These are phyloP conservation scores for Dusona sp. DNA, from an alignment of 2,888 invertebrate species.

Conservation along the genomic window DNA sequence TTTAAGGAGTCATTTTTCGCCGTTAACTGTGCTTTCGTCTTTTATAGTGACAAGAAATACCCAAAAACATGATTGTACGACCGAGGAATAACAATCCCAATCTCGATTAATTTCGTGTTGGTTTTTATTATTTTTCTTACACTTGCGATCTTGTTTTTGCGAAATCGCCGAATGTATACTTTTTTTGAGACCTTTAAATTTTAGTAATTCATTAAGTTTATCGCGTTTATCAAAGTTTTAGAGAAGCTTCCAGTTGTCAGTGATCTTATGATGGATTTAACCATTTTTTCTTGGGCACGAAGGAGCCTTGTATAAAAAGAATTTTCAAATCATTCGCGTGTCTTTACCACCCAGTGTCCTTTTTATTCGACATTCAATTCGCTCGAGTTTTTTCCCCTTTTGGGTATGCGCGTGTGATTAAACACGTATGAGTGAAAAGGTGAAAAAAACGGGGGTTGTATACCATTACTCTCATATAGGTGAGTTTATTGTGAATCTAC, in stretches of 20 bases:
- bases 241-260: background rate
- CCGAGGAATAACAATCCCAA: background rate
- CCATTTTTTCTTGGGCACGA: background rate
- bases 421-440: background rate
- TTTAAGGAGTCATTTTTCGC: background rate
- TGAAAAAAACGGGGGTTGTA: background rate
- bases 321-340: background rate
- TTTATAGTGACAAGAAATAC: background rate
- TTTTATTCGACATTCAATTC: background rate
- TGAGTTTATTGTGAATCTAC: background rate
- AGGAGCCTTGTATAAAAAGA: background rate
- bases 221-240: background rate
- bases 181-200: background rate
- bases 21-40: background rate
- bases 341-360: background rate
- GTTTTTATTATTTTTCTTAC: background rate
- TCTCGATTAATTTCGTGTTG: background rate
- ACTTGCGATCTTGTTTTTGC: background rate
- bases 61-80: background rate
- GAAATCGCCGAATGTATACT: background rate
- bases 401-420: background rate
- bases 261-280: background rate
- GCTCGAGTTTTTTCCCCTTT: background rate
- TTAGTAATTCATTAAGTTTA: background rate
- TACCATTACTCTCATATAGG: background rate